A percentile compares a stretch with the other conserved stretches of the same genome.
Evolutionary conservation across 1,140 invertebrate genomes (phyloP).

Genomic region (Nasonia longicornis): DNA sequence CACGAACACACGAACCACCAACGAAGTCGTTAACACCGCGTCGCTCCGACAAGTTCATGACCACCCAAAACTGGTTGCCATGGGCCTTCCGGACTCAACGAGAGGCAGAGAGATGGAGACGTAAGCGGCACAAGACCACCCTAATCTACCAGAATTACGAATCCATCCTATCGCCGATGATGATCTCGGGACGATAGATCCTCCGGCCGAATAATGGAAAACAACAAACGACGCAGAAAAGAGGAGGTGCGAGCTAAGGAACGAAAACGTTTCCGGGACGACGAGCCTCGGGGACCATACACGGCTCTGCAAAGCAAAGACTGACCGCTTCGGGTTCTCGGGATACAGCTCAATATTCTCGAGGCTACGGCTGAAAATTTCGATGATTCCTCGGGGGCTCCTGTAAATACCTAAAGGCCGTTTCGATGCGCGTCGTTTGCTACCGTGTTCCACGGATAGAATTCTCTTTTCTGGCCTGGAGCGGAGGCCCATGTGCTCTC

Average conservation of each 20-base stretch:
- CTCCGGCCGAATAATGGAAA: not conserved
- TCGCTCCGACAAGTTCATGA: constrained; percentile 15
- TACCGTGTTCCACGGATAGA: constrained; percentile 20
- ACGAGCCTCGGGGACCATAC: not conserved
- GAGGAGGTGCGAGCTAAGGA: not conserved
- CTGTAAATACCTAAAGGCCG: not conserved
- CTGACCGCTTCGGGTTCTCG: not conserved
- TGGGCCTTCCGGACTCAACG: not conserved
- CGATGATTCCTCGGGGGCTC: not conserved
- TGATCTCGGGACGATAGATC: not conserved
- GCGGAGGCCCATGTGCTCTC: too few relatives aligned
- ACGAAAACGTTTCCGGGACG: not conserved
- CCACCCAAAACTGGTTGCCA: constrained; percentile 26
- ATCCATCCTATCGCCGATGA: not conserved
- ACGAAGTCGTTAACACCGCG: constrained; percentile 11
- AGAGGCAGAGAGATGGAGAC: not conserved
- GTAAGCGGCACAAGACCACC: not conserved
- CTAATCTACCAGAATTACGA: constrained; percentile 8
- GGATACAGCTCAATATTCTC: not conserved
- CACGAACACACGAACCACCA: constrained; percentile 11
- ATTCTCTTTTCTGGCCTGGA: not conserved
- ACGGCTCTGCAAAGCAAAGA: not conserved
- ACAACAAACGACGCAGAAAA: constrained; percentile 12
- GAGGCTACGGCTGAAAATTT: constrained; percentile 8
- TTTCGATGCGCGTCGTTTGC: not conserved